Evolutionary conservation across 1,140 invertebrate genomes (phyloP).

Genomic region (Pentalonia nigronervosa): DNA sequence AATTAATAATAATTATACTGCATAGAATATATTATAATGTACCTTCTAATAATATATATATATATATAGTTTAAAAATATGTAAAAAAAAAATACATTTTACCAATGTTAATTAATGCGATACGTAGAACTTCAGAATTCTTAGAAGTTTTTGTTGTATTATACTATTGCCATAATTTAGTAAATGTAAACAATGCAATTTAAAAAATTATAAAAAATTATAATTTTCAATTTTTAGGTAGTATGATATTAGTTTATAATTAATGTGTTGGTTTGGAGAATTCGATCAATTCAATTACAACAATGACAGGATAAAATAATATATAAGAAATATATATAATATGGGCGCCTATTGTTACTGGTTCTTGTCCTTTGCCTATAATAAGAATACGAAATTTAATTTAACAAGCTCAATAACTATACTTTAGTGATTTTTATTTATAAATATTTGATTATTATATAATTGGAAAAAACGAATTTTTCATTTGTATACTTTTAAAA

Average conservation of each 20-base stretch:
- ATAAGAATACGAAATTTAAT: background rate
- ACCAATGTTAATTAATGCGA: background rate
- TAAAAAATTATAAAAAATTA: too few relatives aligned
- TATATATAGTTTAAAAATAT: background rate
- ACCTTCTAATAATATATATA: background rate
- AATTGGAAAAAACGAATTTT: background rate
- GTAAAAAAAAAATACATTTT: background rate
- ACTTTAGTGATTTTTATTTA: background rate
- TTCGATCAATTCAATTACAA: background rate
- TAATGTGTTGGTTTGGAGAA: background rate
- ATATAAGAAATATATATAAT: background rate
- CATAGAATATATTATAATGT: background rate
- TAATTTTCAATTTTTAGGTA: background rate
- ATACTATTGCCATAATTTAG: too few relatives aligned
- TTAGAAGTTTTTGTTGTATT: background rate
- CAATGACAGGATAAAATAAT: background rate
- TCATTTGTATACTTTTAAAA: background rate
- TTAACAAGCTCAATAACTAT: background rate
- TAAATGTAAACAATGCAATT: too few relatives aligned
- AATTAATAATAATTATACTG: background rate
- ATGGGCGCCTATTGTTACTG: background rate
- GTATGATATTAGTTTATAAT: background rate
- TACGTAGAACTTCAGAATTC: background rate
- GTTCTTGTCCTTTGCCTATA: background rate
- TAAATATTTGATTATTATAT: background rate